These are phyloP conservation scores for Uria aalge DNA, from an alignment of 2,113 vertebrate species.

Conservation along the genomic window DNA sequence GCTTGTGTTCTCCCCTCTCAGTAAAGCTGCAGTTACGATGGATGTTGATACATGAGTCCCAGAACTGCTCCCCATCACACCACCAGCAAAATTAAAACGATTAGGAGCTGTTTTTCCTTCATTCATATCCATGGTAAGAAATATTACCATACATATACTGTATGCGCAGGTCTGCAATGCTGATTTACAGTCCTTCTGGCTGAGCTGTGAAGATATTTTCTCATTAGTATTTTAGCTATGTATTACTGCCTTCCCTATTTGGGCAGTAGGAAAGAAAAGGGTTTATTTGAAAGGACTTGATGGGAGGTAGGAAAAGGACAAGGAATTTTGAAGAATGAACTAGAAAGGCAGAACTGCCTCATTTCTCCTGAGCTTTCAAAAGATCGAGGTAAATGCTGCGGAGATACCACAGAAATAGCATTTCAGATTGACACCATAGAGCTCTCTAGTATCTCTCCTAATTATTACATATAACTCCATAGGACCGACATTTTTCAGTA, in stretches of 20 bases:
- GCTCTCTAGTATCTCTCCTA: background rate
- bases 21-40: background rate
- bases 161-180: background rate
- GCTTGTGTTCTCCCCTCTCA: background rate
- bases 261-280: background rate
- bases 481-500: background rate
- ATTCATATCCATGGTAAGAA: background rate
- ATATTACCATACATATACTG: background rate
- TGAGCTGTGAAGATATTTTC: background rate
- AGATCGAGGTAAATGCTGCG: background rate
- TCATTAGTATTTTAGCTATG: background rate
- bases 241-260: background rate
- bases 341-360: background rate
- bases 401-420: background rate
- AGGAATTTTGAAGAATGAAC: background rate
- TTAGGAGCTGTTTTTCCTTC: background rate
- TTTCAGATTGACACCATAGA: background rate
- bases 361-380: background rate
- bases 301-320: background rate
- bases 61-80: fast-evolving
- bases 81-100: background rate
- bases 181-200: background rate
- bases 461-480: background rate
- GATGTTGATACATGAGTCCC: background rate
- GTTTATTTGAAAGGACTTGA: background rate